Evolutionary conservation across 2,888 invertebrate genomes (phyloP), one percentile per base, ranked within the genome.

Genomic region (Adelphocoris suturalis): DNA sequence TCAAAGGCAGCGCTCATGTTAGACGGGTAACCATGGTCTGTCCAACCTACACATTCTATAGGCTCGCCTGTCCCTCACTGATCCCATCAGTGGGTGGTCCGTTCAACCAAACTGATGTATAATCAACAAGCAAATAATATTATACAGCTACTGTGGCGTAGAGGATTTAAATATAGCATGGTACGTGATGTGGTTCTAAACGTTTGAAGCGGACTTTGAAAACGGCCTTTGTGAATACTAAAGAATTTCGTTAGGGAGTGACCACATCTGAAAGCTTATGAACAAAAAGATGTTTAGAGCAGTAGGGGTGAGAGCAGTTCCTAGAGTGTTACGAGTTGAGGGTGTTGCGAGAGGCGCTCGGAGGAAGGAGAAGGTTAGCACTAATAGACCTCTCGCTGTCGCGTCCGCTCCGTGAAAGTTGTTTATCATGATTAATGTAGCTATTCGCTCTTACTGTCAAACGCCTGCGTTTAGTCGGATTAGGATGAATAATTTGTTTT

Each of bases 401-500:
- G 68, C 68, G 68, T 68, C 68, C 68, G 68, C 68, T 68, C 19
- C 68, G 23, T 19, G 23, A 78, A 78, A 78, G 78, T 78, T 78
- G 78, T 78, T 78, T 46, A 78, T 78, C 78, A 78, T 78, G 78
- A 78, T 78, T 78, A 78, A 78, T 78, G 78, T 78, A 37, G 37
- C 78, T 78, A 78, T 78, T 46, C 78, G 37, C 78, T 78, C 78
- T 47, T 78, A 78, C 78, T 78, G 78, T 78, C 78, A 78, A 78
- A 78, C 78, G 78, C 46, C 78, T 78, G 78, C 78, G 46, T 78
- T 78, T 46, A 78, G 46, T 78, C 47, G 78, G 78, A 78, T 78
- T 78, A 78, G 46, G 78, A 78, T 78, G 78, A 78, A 78, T 78
- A 78, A 78, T 78, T 78, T 78, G 78, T 78, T 78, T 78, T 78